Conservation (phyloP, 1,140 invertebrate species). For the Venturia canescens region DNA sequence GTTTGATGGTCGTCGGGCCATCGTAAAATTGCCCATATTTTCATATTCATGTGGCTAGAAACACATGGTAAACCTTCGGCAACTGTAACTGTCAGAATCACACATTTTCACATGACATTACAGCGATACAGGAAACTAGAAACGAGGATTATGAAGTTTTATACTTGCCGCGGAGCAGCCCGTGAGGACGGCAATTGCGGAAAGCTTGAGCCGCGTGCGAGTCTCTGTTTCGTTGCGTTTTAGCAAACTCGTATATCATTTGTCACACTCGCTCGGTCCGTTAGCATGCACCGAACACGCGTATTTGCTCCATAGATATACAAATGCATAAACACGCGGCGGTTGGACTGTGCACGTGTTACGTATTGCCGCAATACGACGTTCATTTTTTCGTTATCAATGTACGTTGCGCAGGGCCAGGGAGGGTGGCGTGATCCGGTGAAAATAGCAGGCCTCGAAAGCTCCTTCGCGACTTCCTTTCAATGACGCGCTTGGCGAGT, state of each 20-base stretch:
- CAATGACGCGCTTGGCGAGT: neutral
- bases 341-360: neutral
- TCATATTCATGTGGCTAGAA: neutral
- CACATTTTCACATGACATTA: slow-evolving; percentile 18
- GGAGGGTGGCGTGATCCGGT: slow-evolving; percentile 1
- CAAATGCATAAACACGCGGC: neutral
- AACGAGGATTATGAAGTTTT: slow-evolving; percentile 22
- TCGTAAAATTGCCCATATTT: neutral
- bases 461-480: neutral
- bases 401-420: neutral
- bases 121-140: neutral
- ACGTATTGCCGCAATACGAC: neutral
- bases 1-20: too few relatives aligned
- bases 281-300: neutral
- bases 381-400: neutral
- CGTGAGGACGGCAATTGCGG: slow-evolving; percentile 6
- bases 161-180: neutral
- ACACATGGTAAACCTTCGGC: neutral
- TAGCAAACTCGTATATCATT: slow-evolving; percentile 20
- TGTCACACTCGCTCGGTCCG: neutral
- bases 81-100: slow-evolving; percentile 5
- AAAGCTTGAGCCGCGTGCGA: neutral
- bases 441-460: neutral
- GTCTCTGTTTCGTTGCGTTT: slow-evolving; percentile 7
- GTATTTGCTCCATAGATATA: slow-evolving; percentile 11